Evolutionary conservation across 2,797 vertebrate species (phyloP).

Genomic region (Gouania willdenowi): DNA sequence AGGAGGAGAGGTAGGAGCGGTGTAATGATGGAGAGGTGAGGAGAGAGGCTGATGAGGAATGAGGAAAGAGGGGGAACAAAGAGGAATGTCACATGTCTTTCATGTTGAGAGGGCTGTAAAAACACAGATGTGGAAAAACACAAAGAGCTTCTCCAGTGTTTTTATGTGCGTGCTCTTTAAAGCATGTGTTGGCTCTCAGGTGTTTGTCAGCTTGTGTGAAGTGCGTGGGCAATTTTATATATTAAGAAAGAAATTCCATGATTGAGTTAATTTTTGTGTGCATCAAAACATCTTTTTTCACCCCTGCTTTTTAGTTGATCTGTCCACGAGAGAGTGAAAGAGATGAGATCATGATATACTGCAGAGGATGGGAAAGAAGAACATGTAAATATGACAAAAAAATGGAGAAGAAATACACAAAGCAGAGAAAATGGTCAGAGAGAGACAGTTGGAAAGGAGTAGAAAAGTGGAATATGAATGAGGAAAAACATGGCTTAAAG

Average conservation of each 20-base stretch:
- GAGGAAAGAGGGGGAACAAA: slow-evolving; percentile 36
- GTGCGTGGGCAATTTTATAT: slow-evolving; percentile 13
- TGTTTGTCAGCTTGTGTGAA: slow-evolving; percentile 7
- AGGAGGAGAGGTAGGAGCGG: slow-evolving; percentile 25
- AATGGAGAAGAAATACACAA: slow-evolving; percentile 21
- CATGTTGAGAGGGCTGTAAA: slow-evolving; percentile 38
- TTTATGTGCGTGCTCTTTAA: slow-evolving; percentile 12
- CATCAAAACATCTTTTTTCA: neutral
- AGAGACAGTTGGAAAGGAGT: slow-evolving; percentile 33
- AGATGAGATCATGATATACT: slow-evolving; percentile 12
- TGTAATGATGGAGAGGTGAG: slow-evolving; percentile 51
- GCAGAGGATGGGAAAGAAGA: neutral
- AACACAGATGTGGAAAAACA: slow-evolving; percentile 53
- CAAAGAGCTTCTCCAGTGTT: slow-evolving; percentile 43
- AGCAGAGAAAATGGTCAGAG: slow-evolving; percentile 6
- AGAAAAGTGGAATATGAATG: slow-evolving; percentile 32
- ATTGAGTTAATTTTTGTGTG: neutral
- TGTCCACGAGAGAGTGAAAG: slow-evolving; percentile 3
- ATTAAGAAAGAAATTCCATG: slow-evolving; percentile 10
- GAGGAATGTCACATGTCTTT: slow-evolving; percentile 51
- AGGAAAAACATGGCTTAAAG: slow-evolving; percentile 27
- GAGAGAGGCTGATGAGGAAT: slow-evolving; percentile 47
- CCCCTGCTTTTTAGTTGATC: neutral
- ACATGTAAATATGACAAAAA: slow-evolving; percentile 23
- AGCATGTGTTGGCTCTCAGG: slow-evolving; percentile 5